Base-by-base conservation (phyloP, 2,113 vertebrate species). In the Gorsachius goisagi region DNA sequence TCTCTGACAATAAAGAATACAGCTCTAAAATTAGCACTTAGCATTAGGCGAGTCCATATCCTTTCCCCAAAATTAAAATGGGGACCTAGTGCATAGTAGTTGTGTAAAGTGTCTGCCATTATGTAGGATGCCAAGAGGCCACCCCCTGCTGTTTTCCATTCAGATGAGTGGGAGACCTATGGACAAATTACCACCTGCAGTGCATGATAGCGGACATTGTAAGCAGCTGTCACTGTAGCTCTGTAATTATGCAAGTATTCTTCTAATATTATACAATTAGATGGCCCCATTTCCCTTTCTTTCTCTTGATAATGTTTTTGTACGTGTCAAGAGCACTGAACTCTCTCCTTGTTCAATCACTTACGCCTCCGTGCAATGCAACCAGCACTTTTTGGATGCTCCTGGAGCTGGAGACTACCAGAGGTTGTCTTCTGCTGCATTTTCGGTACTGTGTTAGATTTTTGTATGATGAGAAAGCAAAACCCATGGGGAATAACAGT, bases 111-210 rank as follows among this genome's bases (percentile, higher is more conserved):
- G 88, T 89, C 66, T 97, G 85, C 81, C 69, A 81, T 96, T 96
- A 85, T 39, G 59, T 55, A 84, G 82, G 74, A 94, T 91, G 92
- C 86, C 69, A 90, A 92, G 77, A 90, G 80, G 52, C 90, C 63
- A 77, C 41, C 82, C 55, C 96, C 93, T 66, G 81, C 89, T 3
- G 67, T 79, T 96, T 91, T 93, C 89, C 91, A 80, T 97, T 95
- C 91, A 94, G 81, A 90, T 94, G 90, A 97, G 76, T 63, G 91
- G 95, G 85, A 96, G 95, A 96, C 92, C 84, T 96, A 44, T 16
- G 78, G 95, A 89, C 96, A 96, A 97, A 98, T 98, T 84, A 95
- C 94, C 90, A 32, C 96, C 95, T 89, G 95, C 92, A 85, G 96
- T 1, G 11, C 0, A 0, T 32, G 96, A 59, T 53, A 91, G 53